phyloP scores from a whole-genome alignment of 1,140 invertebrate genomes.

The Hylaeus volcanicus region DNA sequence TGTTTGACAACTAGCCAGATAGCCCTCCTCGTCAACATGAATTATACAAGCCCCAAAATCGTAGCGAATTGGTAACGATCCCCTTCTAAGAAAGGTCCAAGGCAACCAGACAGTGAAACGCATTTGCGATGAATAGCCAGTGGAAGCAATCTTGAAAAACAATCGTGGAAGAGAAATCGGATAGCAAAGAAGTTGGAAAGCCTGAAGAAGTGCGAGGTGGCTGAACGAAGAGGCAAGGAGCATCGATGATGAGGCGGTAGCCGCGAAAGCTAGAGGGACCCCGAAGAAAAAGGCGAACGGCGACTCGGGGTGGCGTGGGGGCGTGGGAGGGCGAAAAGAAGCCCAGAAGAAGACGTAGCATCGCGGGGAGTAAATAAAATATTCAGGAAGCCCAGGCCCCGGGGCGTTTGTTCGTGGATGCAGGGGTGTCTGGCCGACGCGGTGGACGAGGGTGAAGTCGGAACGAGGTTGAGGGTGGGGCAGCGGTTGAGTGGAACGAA shows the following conservation, averaged over 20 bases:
- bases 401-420: constrained; percentile 71
- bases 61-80: too few species aligned
- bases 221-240: too few species aligned
- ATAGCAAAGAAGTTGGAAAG: neutral
- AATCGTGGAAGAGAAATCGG: constrained; percentile 7
- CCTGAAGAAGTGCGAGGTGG: too few species aligned
- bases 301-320: neutral
- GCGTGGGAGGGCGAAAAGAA: constrained; percentile 24
- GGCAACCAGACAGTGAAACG: neutral
- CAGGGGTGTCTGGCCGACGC: constrained; percentile 60
- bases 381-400: constrained; percentile 67
- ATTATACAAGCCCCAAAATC: too few species aligned
- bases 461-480: constrained; percentile 19
- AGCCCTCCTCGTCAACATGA: too few species aligned
- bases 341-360: constrained; percentile 33
- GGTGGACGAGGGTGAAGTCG: constrained; percentile 22
- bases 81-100: neutral
- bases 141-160: too few species aligned
- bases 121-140: constrained; percentile 39
- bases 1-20: too few species aligned
- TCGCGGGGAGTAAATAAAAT: constrained; percentile 72
- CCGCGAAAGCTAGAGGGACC: neutral
- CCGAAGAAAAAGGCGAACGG: constrained; percentile 10
- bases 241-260: neutral
- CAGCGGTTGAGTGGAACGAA: constrained; percentile 19